Evolutionary conservation across 2,113 vertebrate species (phyloP).

Genomic region (Pelodiscus sinensis): DNA sequence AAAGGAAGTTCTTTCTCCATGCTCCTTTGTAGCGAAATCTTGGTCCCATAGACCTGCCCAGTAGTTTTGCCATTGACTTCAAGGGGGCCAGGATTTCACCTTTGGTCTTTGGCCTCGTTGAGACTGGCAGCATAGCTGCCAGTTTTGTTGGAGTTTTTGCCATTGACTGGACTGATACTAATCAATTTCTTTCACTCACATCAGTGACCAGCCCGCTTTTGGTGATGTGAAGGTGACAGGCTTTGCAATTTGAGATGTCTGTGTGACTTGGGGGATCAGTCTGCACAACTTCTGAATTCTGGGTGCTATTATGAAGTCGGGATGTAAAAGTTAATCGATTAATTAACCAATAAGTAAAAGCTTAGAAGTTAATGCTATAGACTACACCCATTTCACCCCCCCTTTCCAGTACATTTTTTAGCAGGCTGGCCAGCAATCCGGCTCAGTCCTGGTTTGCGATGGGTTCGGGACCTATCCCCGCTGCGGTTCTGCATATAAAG

Average conservation of each 20-base stretch:
- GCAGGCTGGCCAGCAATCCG: no score
- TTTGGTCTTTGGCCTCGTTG: background rate
- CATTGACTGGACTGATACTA: background rate
- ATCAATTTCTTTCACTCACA: background rate
- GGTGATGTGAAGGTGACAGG: background rate
- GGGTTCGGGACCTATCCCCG: no score
- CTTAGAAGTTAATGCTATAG: no score
- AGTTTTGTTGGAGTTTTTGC: background rate
- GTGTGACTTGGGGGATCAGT: background rate
- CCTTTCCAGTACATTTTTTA: no score
- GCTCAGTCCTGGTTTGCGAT: no score
- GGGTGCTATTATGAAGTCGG: no score
- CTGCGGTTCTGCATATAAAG: no score
- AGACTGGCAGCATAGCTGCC: background rate
- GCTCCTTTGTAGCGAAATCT: background rate
- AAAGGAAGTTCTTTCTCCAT: background rate
- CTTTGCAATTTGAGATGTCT: background rate
- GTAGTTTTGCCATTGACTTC: background rate
- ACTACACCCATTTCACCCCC: no score
- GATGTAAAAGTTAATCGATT: no score
- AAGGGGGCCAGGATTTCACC: background rate
- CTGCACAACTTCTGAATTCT: background rate
- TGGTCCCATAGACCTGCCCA: background rate
- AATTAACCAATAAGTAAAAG: no score
- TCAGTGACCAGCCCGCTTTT: background rate